These are phyloP conservation scores for Phalacrocorax aristotelis DNA, from an alignment of 2,113 vertebrate species.

Conservation along the genomic window DNA sequence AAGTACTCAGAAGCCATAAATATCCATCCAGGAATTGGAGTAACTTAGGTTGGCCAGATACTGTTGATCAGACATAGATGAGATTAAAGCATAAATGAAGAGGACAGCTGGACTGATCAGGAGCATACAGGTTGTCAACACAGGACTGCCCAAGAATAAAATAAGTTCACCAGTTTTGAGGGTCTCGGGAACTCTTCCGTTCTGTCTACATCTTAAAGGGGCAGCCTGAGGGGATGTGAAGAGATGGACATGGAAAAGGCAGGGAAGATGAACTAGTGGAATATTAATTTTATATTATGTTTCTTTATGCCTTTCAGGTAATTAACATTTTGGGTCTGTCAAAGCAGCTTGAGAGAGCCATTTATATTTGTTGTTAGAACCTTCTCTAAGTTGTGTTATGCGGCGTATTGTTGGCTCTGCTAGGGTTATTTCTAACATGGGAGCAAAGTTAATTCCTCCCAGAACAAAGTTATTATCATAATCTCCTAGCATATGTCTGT, in stretches of 20 bases:
- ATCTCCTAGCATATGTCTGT: slow-evolving; percentile 16
- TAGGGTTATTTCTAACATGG: not conserved
- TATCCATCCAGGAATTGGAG: not conserved
- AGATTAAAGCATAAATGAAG: not conserved
- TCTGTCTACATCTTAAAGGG: not conserved
- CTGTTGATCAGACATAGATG: not conserved
- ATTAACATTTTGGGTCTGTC: not conserved
- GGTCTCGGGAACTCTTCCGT: not conserved
- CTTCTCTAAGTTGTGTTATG: not conserved
- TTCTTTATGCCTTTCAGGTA: not conserved
- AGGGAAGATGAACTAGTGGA: not conserved
- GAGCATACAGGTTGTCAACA: not conserved
- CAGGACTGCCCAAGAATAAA: not conserved
- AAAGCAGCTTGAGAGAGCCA: not conserved
- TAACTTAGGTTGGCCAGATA: not conserved
- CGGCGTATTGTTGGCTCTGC: not conserved
- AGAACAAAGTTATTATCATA: slow-evolving; percentile 40
- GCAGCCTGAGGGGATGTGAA: not conserved
- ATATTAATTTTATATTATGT: not conserved
- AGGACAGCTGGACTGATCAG: not conserved
- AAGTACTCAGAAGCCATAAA: not conserved
- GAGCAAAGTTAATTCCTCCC: slow-evolving; percentile 30
- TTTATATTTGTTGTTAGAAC: not conserved
- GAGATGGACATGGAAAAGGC: not conserved
- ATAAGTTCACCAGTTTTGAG: not conserved